Base-by-base conservation (phyloP, 2,797 vertebrate genomes). In the Sandelia bainsii region DNA sequence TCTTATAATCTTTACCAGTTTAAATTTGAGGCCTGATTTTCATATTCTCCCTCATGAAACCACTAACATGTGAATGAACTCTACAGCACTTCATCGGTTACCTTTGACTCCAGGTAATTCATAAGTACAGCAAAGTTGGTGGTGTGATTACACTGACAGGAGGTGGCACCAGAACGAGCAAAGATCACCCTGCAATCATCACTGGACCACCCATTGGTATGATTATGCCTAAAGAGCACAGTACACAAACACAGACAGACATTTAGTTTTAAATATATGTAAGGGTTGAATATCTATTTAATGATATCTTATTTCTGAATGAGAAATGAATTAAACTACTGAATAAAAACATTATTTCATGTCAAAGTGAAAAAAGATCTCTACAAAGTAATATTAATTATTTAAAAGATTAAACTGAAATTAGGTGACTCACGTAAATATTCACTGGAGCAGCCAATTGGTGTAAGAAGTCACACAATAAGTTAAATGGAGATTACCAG, bases 41-140 rank as follows among this genome's bases (percentile, higher is more conserved):
- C 0, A 32, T 8, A 44, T 49, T 53, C 48, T 69, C 32, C 4
- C 19, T 57, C 1, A 32, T 19, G 22, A 40, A 52, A 72, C 9
- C 3, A 34, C 10, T 34, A 45, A 7, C 17, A 19, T 48, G 37
- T 14, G 8, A 46, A 1, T 49, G 37, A n/a, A 51, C 0, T 46
- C 0, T 8, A 39, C 39, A 56, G 22, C 1, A 59, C 51, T 10
- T 45, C 4, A 19, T 2, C 1, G 49, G n/a, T 75, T 87, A 95
- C 94, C 93, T 92, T 87, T 1, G 89, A 69, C 53, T 93, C 91
- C 51, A 94, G 62, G 79, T 95, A 95, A 77, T 95, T 95, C 94
- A 96, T 95, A 66, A 96, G 81, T 56, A 95, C 92, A 17, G 95
- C 95, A 86, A 95, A 96, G 85, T 95, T 95, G 68, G 95, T 96